Conservation (phyloP, 64 coral and sea anemone genomes). For the Cladopsammia gracilis region DNA sequence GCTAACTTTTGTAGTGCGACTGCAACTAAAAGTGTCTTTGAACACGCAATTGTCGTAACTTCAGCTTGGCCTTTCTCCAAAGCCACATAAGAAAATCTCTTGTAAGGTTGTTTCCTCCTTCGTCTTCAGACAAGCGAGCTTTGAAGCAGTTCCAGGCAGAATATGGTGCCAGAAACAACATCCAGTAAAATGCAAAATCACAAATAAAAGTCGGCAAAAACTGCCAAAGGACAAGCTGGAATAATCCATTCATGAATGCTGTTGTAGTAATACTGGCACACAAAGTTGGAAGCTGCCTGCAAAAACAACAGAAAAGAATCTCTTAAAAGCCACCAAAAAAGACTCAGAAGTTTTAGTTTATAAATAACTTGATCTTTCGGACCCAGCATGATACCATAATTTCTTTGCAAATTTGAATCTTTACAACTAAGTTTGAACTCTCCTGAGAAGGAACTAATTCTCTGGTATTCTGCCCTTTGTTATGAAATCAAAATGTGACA, state of each 20-base stretch:
- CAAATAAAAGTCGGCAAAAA: conserved; percentile 81
- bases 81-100: conserved; percentile 70
- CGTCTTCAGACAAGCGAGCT: conserved; percentile 19
- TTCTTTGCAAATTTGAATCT: too few species aligned
- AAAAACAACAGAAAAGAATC: conserved; percentile 5
- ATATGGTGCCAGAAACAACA: conserved; percentile 75
- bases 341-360: not conserved
- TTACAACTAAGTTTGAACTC: too few species aligned
- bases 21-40: not conserved
- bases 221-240: conserved; percentile 77
- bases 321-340: not conserved
- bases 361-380: too few species aligned
- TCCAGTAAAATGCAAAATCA: conserved; percentile 92
- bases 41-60: conserved; percentile 18
- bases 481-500: too few species aligned
- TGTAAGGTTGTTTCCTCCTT: not conserved
- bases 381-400: too few species aligned
- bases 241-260: conserved; percentile 70
- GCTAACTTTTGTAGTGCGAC: too few species aligned
- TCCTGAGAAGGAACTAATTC: too few species aligned
- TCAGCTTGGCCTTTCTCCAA: conserved; percentile 63
- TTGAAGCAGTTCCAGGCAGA: conserved; percentile 83
- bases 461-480: too few species aligned
- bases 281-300: conserved; percentile 65
- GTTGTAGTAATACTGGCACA: conserved; percentile 15